Base-by-base conservation (phyloP, 2,888 invertebrate species). In the Antheraea assamensis region DNA sequence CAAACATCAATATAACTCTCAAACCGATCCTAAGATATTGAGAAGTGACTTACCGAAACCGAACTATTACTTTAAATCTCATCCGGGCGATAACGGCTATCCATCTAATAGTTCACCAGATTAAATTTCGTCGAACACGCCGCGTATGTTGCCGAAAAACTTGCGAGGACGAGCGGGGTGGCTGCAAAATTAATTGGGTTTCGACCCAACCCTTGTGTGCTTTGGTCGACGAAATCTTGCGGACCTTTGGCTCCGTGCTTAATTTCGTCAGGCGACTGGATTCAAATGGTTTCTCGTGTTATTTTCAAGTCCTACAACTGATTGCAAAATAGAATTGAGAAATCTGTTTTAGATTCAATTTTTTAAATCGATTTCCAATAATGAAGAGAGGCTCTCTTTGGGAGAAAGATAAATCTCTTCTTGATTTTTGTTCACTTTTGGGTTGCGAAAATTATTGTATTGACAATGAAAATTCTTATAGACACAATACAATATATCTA, bases 151-250 rank as follows among this genome's bases (percentile, higher is more conserved):
- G 73, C 77, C 78, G 77, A 82, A 82, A 82, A 83, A 80, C 79
- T 81, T 80, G 78, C 78, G 74, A 75, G 70, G 75, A 73, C 75
- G 74, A 76, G 75, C 75, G 73, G 76, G 73, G 78, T 75, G 73
- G 72, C 71, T 73, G 71, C 76, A 76, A 77, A 81, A 80, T 79
- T 81, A 81, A 81, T 81, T 81, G 81, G 81, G 77, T 78, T 74
- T 77, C 75, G 74, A 76, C 75, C 77, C 77, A 75, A 77, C 80
- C 91, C 91, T 88, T 88, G 88, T 88, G 88, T 81, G 88, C 83
- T 83, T 84, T 35, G 81, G 79, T 88, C 86, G 84, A 84, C 87
- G 86, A 87, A 88, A 89, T 88, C 86, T 85, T 74, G 42, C 47
- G 71, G 76, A 78, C 80, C 81, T 74, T 74, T 10, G 76, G 75